phyloP scores from a whole-genome alignment of 1,140 invertebrate genomes.

The Triops longicaudatus region DNA sequence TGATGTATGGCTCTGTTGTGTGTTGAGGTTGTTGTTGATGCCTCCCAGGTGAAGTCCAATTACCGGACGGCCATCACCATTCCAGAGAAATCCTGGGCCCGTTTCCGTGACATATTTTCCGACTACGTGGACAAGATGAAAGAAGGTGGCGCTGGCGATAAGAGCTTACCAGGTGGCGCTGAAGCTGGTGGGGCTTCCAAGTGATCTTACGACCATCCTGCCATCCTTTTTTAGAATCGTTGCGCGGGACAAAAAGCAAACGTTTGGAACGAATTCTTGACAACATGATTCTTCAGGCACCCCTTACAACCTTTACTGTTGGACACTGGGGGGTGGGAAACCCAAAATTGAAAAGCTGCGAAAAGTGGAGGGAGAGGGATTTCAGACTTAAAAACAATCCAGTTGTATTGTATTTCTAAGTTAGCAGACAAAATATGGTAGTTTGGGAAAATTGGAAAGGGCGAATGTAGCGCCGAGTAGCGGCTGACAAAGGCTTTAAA shows the following conservation, averaged over 20 bases:
- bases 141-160: constrained; percentile 42
- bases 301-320: no score
- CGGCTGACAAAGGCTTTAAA: no score
- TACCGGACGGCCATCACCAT: constrained; percentile 96
- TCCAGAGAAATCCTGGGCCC: constrained; percentile 92
- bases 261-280: no score
- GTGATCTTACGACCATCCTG: neutral
- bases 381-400: no score
- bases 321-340: no score
- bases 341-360: no score
- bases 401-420: no score
- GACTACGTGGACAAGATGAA: constrained; percentile 93
- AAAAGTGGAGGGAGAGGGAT: no score
- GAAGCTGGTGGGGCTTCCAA: constrained; percentile 30
- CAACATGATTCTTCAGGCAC: no score
- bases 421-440: no score
- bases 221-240: neutral
- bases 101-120: constrained; percentile 90
- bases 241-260: neutral
- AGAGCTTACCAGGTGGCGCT: constrained; percentile 32
- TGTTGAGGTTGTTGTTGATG: constrained; percentile 13
- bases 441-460: no score
- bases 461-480: no score
- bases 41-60: constrained; percentile 82
- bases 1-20: constrained; percentile 19